phyloP scores from a whole-genome alignment of 2,113 vertebrate genomes.

The Salvelinus fontinalis region DNA sequence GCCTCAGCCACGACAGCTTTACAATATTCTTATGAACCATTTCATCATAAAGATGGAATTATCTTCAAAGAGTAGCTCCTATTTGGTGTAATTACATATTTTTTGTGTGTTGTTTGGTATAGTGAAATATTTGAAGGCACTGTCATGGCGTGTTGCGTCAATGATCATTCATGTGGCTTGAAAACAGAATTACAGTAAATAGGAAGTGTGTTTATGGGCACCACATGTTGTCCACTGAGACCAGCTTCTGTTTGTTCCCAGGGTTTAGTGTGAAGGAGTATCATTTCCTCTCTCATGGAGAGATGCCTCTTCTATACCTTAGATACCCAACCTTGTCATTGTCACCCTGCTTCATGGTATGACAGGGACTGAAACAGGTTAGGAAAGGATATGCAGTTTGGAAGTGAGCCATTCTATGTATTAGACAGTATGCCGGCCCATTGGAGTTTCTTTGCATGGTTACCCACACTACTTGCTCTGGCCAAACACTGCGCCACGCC shows the following conservation, averaged over 20 bases:
- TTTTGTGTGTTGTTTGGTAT: not conserved
- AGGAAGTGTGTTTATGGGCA: conserved; percentile 59
- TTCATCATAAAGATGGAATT: conserved; percentile 31
- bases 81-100: conserved; percentile 32
- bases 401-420: conserved; percentile 17
- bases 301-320: not conserved
- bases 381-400: not conserved
- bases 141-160: conserved; percentile 56
- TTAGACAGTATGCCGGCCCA: not conserved
- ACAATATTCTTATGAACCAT: conserved; percentile 6
- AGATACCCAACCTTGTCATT: not conserved
- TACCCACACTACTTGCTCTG: no score
- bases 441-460: conserved; percentile 1
- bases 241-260: conserved; percentile 56
- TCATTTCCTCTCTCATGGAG: conserved; percentile 14
- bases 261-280: conserved; percentile 22
- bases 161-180: conserved; percentile 63
- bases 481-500: no score
- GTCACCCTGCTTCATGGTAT: conserved; percentile 3
- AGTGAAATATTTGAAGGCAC: conserved; percentile 54
- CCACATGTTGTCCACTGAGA: conserved; percentile 63
- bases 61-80: conserved; percentile 35
- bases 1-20: not conserved
- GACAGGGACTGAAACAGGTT: no score
- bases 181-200: conserved; percentile 60